A percentile compares a stretch with the other conserved stretches of the same genome.
These are phyloP conservation scores for Zaprionus gabonicus DNA, from an alignment of 1,140 invertebrate species.

Conservation along the genomic window DNA sequence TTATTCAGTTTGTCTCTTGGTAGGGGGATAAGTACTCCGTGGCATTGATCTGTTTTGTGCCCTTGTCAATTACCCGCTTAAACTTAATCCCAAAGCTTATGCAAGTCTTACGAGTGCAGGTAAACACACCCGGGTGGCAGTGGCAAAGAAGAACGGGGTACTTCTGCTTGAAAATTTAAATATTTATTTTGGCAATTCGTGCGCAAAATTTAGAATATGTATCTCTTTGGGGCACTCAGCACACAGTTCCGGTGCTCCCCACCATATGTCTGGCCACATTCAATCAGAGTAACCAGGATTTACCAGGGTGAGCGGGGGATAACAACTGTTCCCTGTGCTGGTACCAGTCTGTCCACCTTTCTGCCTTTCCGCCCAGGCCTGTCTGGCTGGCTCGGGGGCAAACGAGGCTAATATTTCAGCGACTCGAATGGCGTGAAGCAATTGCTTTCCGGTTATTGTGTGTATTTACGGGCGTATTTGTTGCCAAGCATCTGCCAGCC, in stretches of 20 bases:
- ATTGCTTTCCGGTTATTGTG: slow-evolving; percentile 71
- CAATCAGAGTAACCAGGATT: slow-evolving; percentile 49
- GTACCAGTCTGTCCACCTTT: slow-evolving; percentile 9
- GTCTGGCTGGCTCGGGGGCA: slow-evolving; percentile 31
- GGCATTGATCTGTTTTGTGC: slow-evolving; percentile 2
- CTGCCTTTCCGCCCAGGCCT: neutral
- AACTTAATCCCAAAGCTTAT: slow-evolving; percentile 8
- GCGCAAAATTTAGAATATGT: slow-evolving; percentile 49
- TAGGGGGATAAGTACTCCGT: neutral
- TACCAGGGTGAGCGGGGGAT: neutral
- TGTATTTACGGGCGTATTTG: slow-evolving; percentile 63
- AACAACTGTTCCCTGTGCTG: slow-evolving; percentile 29
- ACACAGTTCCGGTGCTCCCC: slow-evolving; percentile 5
- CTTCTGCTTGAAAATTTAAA: slow-evolving; percentile 58
- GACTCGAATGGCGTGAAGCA: slow-evolving; percentile 69
- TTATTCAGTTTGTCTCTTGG: neutral
- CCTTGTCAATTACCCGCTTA: slow-evolving; percentile 18
- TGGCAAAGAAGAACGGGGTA: neutral
- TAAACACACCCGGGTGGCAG: slow-evolving; percentile 10
- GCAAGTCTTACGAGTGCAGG: slow-evolving; percentile 2
- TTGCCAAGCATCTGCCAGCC: slow-evolving; percentile 57
- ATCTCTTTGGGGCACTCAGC: slow-evolving; percentile 25
- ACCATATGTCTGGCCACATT: slow-evolving; percentile 48
- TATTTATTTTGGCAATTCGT: slow-evolving; percentile 67
- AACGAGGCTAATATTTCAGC: slow-evolving; percentile 79